Conservation (phyloP, 2,113 vertebrate genomes). For the Thunnus maccoyii region DNA sequence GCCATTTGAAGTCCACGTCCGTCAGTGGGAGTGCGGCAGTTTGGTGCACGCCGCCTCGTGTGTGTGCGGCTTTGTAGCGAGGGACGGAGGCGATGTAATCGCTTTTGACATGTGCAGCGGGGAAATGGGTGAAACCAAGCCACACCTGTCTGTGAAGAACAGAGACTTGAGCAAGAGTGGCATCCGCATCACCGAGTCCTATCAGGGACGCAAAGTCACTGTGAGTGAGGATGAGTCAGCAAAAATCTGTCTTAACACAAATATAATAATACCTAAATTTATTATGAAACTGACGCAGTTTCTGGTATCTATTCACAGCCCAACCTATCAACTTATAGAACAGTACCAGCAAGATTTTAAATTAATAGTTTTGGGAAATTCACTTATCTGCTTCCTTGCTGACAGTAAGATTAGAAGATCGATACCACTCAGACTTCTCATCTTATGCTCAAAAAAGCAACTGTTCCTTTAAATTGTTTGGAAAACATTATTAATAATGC, state of each 20-base stretch:
- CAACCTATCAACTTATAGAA: too few relatives aligned
- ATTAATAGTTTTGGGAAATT: too few relatives aligned
- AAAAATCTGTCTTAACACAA: background rate
- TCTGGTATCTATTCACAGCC: too few relatives aligned
- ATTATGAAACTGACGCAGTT: too few relatives aligned
- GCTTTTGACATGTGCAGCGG: conserved; percentile 93
- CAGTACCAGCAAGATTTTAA: too few relatives aligned
- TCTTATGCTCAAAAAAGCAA: too few relatives aligned
- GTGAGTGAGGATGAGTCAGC: conserved; percentile 77
- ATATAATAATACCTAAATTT: too few relatives aligned
- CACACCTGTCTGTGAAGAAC: conserved; percentile 88
- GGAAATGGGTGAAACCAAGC: conserved; percentile 86
- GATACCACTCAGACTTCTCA: too few relatives aligned
- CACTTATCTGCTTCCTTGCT: too few relatives aligned
- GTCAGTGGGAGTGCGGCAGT: conserved; percentile 94
- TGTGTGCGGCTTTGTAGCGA: conserved; percentile 90
- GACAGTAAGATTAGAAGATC: too few relatives aligned
- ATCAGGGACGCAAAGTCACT: conserved; percentile 93
- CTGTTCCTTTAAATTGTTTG: too few relatives aligned
- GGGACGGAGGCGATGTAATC: conserved; percentile 86
- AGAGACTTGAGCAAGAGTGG: conserved; percentile 79
- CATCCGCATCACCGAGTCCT: conserved; percentile 90
- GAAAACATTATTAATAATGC: too few relatives aligned
- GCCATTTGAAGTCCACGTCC: conserved; percentile 91
- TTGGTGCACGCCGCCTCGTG: conserved; percentile 87